Conservation (phyloP, 1,140 invertebrate genomes). For the Holcopasites calliopsidis region DNA sequence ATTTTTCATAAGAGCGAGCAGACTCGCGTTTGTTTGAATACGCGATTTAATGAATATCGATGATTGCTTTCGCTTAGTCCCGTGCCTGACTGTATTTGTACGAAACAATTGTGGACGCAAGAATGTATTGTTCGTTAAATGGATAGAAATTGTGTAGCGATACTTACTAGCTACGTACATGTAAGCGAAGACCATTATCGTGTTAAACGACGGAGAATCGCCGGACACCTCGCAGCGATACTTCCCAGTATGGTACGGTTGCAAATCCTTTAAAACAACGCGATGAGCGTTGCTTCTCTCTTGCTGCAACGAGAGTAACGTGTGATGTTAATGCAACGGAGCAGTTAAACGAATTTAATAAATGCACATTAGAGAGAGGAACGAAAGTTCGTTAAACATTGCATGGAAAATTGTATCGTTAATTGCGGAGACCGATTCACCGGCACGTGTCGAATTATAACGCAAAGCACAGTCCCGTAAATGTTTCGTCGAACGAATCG, state of each 20-base stretch:
- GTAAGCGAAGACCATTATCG: conserved; percentile 82
- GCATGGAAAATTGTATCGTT: too few species aligned
- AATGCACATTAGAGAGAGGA: too few species aligned
- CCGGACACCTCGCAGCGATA: conserved; percentile 89
- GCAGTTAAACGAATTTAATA: too few species aligned
- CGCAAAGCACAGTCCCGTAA: too few species aligned
- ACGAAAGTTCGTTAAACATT: too few species aligned
- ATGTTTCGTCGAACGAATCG: too few species aligned
- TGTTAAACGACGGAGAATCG: conserved; percentile 86
- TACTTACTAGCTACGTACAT: conserved; percentile 88
- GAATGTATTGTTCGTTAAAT: not conserved
- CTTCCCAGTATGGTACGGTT: conserved; percentile 83
- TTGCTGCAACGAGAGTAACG: conserved; percentile 65
- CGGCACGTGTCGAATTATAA: too few species aligned
- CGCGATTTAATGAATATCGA: too few species aligned
- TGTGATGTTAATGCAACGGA: not conserved
- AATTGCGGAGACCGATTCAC: too few species aligned
- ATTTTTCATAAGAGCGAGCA: too few species aligned
- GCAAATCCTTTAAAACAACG: conserved; percentile 85
- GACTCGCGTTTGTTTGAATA: too few species aligned
- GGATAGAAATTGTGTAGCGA: not conserved
- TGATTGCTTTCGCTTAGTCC: too few species aligned
- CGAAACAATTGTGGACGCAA: not conserved
- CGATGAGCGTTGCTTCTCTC: conserved; percentile 77
- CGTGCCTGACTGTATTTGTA: not conserved